Evolutionary conservation across 2,797 vertebrate genomes (phyloP), one percentile per base, ranked within the genome.

Genomic region (Gambelia wislizenii): DNA sequence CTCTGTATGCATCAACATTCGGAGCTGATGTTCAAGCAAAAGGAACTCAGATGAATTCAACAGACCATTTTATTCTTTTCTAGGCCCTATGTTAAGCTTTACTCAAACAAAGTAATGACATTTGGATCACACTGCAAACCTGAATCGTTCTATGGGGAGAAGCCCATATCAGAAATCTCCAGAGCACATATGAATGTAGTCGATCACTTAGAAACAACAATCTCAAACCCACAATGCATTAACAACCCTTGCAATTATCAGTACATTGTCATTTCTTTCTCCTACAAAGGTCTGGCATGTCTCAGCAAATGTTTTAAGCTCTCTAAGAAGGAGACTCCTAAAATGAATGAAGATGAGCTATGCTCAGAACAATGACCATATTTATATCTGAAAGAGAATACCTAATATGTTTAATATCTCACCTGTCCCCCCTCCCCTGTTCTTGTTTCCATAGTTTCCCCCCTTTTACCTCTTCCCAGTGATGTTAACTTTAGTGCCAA

Each of bases 191-290:
- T 88, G 22, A 74, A 75, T 76, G 87, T 75, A 87, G 75, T 67
- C 74, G 82, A 84, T 47, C 61, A 61, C 27, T 76, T 22, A 14
- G 25, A 22, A 56, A 76, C 16, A 30, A 6, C 30, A 83, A 16
- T 36, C 47, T 49, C 22, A 64, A 59, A 75, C 87, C 89, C 91
- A 84, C 91, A 1, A 27, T 84, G 84, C 94, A 91, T 92, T 88
- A 91, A 93, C 89, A 93, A 87, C 88, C 79, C 2, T 92, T 91
- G 64, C 91, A 92, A 95, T 95, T 94, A 94, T 92, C 91, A 93
- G 33, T 82, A 87, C 84, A 78, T 89, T 33, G 92, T 93, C 92
- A 91, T 44, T 61, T 67, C 70, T 95, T 72, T 94, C 72, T 86
- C 86, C 84, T 94, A 86, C 83, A 89, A 92, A 94, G 93, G 79